Evolutionary conservation across 2,888 invertebrate genomes (phyloP).

Genomic region (Anagyrus pseudococci): DNA sequence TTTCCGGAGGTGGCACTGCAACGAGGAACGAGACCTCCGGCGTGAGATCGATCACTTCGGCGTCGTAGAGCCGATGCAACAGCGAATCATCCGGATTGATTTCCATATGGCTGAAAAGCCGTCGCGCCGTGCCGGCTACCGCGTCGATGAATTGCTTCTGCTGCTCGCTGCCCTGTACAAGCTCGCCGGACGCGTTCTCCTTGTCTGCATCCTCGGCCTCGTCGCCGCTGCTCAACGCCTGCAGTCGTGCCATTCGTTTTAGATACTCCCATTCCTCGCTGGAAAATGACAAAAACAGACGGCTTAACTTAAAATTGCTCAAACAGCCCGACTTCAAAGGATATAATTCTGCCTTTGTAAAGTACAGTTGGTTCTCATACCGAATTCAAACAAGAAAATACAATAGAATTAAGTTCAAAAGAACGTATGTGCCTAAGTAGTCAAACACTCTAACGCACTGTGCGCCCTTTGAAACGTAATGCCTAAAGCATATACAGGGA

Average conservation of each 20-base stretch:
- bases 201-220: constrained; percentile 46
- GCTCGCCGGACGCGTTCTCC: constrained; percentile 53
- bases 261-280: constrained; percentile 97
- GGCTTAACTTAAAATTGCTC: no score
- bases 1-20: constrained; percentile 90
- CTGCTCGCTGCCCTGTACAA: constrained; percentile 69
- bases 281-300: not conserved
- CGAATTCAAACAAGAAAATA: no score
- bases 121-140: constrained; percentile 75
- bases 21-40: constrained; percentile 90
- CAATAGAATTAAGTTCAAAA: no score
- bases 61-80: constrained; percentile 85
- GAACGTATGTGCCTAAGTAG: no score
- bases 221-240: constrained; percentile 73
- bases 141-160: constrained; percentile 82
- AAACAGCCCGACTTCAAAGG: no score
- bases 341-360: no score
- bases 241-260: constrained; percentile 63
- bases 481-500: no score
- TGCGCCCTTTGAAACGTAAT: no score
- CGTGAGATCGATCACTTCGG: constrained; percentile 92
- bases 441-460: no score
- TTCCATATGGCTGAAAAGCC: constrained; percentile 82
- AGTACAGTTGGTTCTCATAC: no score
- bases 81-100: constrained; percentile 74